Evolutionary conservation across 2,888 invertebrate genomes (phyloP).

Genomic region (Clistopyga incitator): DNA sequence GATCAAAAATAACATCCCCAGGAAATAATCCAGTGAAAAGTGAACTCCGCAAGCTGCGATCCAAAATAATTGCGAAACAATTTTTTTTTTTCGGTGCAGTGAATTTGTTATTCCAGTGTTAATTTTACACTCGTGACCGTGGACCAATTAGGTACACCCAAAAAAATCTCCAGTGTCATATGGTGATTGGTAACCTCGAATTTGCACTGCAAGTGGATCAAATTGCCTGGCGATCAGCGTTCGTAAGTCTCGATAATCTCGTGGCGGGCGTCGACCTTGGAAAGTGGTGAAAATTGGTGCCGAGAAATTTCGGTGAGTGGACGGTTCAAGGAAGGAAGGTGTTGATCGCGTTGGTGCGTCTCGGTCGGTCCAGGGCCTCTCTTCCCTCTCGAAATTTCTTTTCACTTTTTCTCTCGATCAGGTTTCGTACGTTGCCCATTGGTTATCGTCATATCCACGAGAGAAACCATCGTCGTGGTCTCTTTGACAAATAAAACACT

Average conservation of each 20-base stretch:
- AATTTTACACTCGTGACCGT: conserved; percentile 13
- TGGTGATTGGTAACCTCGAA: background rate
- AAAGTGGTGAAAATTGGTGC: conserved; percentile 76
- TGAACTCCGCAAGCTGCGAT: conserved; percentile 18
- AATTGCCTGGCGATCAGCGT: conserved; percentile 17
- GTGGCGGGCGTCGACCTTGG: conserved; percentile 53
- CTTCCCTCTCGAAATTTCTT: conserved; percentile 69
- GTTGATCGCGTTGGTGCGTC: conserved; percentile 51
- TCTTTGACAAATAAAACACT: background rate
- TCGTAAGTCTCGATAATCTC: conserved; percentile 23
- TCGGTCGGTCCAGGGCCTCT: conserved; percentile 53
- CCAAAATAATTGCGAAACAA: background rate
- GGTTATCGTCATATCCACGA: conserved; percentile 43
- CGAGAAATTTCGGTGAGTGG: conserved; percentile 63
- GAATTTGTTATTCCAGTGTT: conserved; percentile 47
- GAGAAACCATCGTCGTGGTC: conserved; percentile 55
- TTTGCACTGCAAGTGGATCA: background rate
- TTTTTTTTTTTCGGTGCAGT: conserved; percentile 14
- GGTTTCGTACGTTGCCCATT: conserved; percentile 2
- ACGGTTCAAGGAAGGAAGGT: conserved; percentile 17
- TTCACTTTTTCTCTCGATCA: conserved; percentile 64
- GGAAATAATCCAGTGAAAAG: conserved; percentile 45
- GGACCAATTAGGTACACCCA: conserved; percentile 5
- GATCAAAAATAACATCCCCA: background rate
- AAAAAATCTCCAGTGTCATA: background rate